These are phyloP conservation scores for Elephantulus edwardii DNA, from an alignment of 2,113 vertebrate species.

Conservation along the genomic window DNA sequence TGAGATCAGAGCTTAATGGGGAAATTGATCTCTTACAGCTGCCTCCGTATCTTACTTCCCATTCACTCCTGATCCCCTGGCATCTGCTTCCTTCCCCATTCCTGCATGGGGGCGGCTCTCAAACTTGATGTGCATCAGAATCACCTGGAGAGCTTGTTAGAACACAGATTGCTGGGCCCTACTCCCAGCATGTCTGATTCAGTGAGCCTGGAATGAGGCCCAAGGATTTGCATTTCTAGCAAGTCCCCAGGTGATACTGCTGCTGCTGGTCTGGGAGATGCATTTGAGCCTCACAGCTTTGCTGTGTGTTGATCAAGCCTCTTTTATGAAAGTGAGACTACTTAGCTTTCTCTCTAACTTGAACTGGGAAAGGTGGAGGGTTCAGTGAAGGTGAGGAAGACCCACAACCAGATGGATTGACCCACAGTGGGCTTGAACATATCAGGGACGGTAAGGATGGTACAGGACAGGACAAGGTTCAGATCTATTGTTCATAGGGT, in stretches of 20 bases:
- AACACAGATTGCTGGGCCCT: background rate
- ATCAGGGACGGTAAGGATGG: no score
- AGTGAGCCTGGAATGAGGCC: background rate
- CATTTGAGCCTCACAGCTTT: background rate
- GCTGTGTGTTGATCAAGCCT: background rate
- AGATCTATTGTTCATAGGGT: no score
- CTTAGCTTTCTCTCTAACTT: background rate
- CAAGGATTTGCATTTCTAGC: background rate
- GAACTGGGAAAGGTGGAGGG: no score
- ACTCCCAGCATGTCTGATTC: background rate
- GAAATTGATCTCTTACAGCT: constrained; percentile 22
- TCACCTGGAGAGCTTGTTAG: constrained; percentile 10
- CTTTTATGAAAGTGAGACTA: background rate
- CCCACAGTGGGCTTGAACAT: no score
- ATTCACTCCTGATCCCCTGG: background rate
- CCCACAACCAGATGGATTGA: no score
- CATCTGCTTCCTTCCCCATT: constrained; percentile 40
- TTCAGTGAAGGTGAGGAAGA: no score
- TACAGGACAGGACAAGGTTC: no score
- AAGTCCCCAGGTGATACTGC: background rate
- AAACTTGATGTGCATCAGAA: constrained; percentile 6
- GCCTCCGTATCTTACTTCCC: constrained; percentile 29
- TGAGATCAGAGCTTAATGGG: constrained; percentile 52
- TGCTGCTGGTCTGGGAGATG: background rate
- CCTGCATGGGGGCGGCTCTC: constrained; percentile 1